Evolutionary conservation across 2,797 vertebrate genomes (phyloP).

Genomic region (Helostoma temminkii): DNA sequence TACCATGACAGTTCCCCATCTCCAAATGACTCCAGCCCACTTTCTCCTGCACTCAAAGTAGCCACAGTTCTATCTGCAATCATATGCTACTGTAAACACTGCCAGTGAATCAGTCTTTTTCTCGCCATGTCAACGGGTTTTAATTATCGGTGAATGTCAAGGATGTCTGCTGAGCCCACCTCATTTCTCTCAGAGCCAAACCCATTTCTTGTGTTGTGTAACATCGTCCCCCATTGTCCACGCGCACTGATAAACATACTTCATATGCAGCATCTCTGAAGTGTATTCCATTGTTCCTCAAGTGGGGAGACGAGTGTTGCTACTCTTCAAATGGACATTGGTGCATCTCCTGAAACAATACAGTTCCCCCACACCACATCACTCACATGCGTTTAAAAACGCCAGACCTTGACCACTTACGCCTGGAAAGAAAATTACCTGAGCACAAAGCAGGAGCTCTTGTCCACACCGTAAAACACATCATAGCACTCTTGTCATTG

Average conservation of each 20-base stretch:
- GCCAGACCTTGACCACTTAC: constrained; percentile 92
- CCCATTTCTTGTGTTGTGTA: constrained; percentile 82
- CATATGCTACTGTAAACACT: constrained; percentile 63
- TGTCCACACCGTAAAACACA: constrained; percentile 86
- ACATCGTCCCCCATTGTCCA: constrained; percentile 70
- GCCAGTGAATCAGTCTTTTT: constrained; percentile 68
- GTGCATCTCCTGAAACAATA: constrained; percentile 95
- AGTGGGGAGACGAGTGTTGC: constrained; percentile 94
- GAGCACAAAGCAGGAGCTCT: constrained; percentile 91
- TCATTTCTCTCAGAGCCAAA: constrained; percentile 69
- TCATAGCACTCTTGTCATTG: constrained; percentile 90
- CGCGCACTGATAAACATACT: constrained; percentile 80
- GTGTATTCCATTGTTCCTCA: constrained; percentile 96
- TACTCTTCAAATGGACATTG: constrained; percentile 93
- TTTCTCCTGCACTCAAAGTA: constrained; percentile 59
- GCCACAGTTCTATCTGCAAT: constrained; percentile 53
- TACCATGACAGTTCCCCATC: constrained; percentile 49
- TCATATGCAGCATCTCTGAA: constrained; percentile 89
- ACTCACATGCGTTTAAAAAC: constrained; percentile 90
- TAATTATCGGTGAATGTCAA: constrained; percentile 82
- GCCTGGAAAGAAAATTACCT: constrained; percentile 92
- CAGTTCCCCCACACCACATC: constrained; percentile 88
- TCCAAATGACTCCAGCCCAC: constrained; percentile 67
- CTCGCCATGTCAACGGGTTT: constrained; percentile 70
- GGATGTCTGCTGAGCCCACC: constrained; percentile 72